Evolutionary conservation across 2,113 vertebrate species (phyloP), one percentile per base, ranked within the genome.

Genomic region (Thunnus maccoyii): DNA sequence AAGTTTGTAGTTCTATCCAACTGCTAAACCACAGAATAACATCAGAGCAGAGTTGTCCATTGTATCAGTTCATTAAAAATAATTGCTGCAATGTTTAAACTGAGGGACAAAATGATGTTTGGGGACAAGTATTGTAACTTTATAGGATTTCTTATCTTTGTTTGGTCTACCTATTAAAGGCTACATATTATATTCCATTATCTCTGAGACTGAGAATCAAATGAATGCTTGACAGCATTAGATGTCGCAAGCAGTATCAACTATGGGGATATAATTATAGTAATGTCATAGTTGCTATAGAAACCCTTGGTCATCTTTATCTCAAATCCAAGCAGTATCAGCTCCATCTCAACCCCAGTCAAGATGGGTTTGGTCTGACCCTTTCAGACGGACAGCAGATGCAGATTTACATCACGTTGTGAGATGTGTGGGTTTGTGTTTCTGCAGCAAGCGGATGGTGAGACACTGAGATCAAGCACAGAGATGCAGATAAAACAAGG

Each of bases 401-500:
- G 13, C 11, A 47, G 11, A 17, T 51, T 55, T 17, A 44, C 16
- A 55, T 30, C 11, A 41, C 27, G 56, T 47, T 65, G 0, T 18
- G 15, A 50, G 20, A 55, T 12, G 14, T 47, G 22, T 20, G 22
- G 46, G 13, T 60, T 73, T 61, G 41, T 46, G 50, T 69, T 48
- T 64, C 18, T 72, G 36, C 16, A 44, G 56, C 20, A 60, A 70
- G 36, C 32, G 18, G n/a, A 60, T 64, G 55, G 15, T 16, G 36
- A 56, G 22, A 66, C 7, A 16, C 3, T 62, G n/a, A 83, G 12
- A 80, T 79, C 27, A 78, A 72, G 32, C 15, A 58, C 27, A 71
- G 56, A 58, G 46, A 51, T 20, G 5, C 25, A 47, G 63, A 70
- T 30, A 20, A 36, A 64, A 72, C 46, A 55, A 32, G 16, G 1